Base-by-base conservation (phyloP, 2,888 invertebrate genomes). In the Andricus curvator region DNA sequence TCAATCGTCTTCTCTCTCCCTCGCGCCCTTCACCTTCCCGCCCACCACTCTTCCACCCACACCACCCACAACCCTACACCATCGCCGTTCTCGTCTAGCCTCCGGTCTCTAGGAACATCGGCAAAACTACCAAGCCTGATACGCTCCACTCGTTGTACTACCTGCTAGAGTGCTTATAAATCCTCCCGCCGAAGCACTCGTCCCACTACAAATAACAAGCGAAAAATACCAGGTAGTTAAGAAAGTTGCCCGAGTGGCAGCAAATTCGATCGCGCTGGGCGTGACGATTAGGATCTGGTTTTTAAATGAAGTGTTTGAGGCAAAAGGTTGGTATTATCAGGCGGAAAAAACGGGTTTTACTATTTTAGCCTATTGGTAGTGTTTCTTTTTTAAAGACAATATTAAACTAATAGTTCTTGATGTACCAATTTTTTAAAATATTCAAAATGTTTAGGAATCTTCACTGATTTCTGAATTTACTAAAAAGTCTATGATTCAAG, bases 51-150 rank as follows among this genome's bases (percentile, higher is more conserved):
- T 48, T 48, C 1, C 70, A 22, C 2, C 29, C 51, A 20, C 1
- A n/a, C 2, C 25, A 0, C 15, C 25, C 9, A 9, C 51, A 5
- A 25, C 8, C 17, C 70, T 33, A 29, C 33, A n/a, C 29, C 51
- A 29, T 6, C 74, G 3, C 25, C 15, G 74, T 51, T 74, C 13
- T 74, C 37, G 74, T 74, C 74, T 74, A 74, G 74, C 70, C 51
- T 51, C 48, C 70, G 51, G 70, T 29, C 51, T 70, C 70, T 51
- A 70, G 70, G 51, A 70, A 70, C 70, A 70, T 70, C n/a, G 70
- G 51, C 70, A 70, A 70, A 70, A 70, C 70, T 70, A 70, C 29
- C 70, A 48, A 51, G 70, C 74, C 70, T 51, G 70, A 74, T 74
- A 74, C 68, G 68, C 44, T 74, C 29, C 70, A 41, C 37, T 74